Evolutionary conservation across 2,113 vertebrate species (phyloP).

Genomic region (Phyllostomus hastatus): DNA sequence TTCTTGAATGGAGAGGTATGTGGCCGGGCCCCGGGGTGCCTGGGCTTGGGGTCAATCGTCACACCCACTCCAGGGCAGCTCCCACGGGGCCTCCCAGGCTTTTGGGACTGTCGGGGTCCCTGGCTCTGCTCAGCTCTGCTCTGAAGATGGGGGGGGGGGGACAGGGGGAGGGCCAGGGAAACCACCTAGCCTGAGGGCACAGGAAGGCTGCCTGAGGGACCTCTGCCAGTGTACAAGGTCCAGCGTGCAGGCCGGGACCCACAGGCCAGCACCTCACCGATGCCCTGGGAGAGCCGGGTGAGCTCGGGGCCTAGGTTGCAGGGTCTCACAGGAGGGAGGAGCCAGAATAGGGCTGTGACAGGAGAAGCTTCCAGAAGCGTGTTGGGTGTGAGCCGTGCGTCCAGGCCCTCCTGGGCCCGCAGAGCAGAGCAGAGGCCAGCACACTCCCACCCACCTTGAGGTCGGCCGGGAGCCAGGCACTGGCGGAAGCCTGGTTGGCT

Average conservation of each 20-base stretch:
- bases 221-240: not conserved
- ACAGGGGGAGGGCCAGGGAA: not conserved
- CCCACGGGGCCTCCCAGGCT: not conserved
- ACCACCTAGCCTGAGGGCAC: not conserved
- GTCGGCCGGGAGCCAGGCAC: not conserved
- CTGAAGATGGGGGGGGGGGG: not conserved
- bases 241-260: not conserved
- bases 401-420: not conserved
- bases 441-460: not conserved
- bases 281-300: not conserved
- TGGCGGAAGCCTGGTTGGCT: not conserved
- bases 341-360: not conserved
- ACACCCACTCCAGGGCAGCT: not conserved
- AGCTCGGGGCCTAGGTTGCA: not conserved
- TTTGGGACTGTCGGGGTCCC: not conserved
- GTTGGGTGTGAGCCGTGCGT: no score
- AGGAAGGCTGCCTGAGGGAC: not conserved
- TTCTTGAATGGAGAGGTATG: slow-evolving; percentile 99
- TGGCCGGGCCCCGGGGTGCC: not conserved
- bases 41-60: not conserved
- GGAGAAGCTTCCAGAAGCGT: not conserved
- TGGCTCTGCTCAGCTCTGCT: not conserved
- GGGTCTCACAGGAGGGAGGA: not conserved
- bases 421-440: not conserved
- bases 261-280: accelerated